Percentiles rank a stretch among this genome's conserved stretches.
Conservation (phyloP, 2,113 vertebrate genomes). For the Pachycephala philippinensis region DNA sequence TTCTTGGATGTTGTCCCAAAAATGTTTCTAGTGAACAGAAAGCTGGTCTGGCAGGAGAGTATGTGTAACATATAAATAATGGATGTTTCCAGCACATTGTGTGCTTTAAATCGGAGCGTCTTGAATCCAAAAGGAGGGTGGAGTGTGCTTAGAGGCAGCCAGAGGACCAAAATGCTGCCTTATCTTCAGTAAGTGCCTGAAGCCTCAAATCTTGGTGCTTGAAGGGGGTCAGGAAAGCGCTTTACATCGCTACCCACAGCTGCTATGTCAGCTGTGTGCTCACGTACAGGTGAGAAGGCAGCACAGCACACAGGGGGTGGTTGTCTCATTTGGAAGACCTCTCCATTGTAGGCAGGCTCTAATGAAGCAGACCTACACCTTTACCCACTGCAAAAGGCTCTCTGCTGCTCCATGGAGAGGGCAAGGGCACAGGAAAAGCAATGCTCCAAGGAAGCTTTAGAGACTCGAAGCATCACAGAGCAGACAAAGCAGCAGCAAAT, state of each 20-base stretch:
- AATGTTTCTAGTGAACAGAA: constrained; percentile 52
- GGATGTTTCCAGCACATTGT: constrained; percentile 32
- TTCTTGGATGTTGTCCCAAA: constrained; percentile 50
- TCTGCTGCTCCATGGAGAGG: background rate
- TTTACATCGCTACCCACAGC: background rate
- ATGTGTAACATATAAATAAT: constrained; percentile 46
- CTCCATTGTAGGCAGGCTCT: background rate
- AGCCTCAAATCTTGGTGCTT: background rate
- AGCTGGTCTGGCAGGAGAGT: constrained; percentile 41
- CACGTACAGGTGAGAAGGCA: background rate
- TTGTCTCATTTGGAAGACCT: background rate
- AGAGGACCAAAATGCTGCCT: background rate
- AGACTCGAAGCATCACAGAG: background rate
- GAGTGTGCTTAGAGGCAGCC: background rate
- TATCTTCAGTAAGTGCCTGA: background rate
- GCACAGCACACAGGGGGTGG: background rate
- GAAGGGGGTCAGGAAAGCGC: background rate
- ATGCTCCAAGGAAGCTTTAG: background rate
- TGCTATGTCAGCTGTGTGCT: background rate
- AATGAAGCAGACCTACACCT: background rate
- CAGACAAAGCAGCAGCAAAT: background rate
- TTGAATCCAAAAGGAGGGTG: background rate
- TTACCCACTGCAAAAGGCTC: background rate
- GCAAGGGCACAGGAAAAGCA: background rate
- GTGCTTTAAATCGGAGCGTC: background rate